Evolutionary conservation across 2,113 vertebrate species (phyloP).

Genomic region (Petrocephalus zakoni): DNA sequence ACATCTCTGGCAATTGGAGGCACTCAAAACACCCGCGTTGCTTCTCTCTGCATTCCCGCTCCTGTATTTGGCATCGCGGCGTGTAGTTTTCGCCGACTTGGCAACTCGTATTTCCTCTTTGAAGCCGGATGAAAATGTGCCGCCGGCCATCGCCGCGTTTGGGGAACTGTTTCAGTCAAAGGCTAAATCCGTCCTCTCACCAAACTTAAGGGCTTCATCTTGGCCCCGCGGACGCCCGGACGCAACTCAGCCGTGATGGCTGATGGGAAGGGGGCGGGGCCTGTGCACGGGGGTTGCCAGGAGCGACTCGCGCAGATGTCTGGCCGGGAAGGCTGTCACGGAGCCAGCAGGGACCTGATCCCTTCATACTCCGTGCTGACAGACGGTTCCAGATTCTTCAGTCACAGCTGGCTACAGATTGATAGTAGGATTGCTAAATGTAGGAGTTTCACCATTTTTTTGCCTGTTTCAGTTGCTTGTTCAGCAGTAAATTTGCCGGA

Average conservation of each 20-base stretch:
- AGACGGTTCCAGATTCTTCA: not conserved
- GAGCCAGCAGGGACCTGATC: not conserved
- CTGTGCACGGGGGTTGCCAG: not conserved
- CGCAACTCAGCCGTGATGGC: not conserved
- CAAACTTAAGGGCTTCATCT: not conserved
- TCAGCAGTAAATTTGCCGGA: not conserved
- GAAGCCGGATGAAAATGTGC: constrained; percentile 22
- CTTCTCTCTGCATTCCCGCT: not conserved
- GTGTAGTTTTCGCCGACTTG: not conserved
- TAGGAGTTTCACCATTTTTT: not conserved
- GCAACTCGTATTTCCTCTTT: constrained; percentile 16
- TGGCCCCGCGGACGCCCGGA: not conserved
- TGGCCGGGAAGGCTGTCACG: not conserved
- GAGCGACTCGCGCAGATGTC: constrained; percentile 5
- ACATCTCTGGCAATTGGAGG: constrained; percentile 43
- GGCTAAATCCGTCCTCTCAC: not conserved
- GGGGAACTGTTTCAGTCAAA: constrained; percentile 21
- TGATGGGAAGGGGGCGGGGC: not conserved
- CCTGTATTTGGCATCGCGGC: constrained; percentile 32
- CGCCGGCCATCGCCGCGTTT: constrained; percentile 14
- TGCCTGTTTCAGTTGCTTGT: not conserved
- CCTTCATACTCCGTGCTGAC: not conserved
- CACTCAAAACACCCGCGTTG: constrained; percentile 4
- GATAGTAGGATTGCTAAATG: not conserved
- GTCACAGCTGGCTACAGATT: not conserved